These are phyloP conservation scores for Melanotaenia trifasciata DNA, from an alignment of 2,797 vertebrate species.

Conservation along the genomic window DNA sequence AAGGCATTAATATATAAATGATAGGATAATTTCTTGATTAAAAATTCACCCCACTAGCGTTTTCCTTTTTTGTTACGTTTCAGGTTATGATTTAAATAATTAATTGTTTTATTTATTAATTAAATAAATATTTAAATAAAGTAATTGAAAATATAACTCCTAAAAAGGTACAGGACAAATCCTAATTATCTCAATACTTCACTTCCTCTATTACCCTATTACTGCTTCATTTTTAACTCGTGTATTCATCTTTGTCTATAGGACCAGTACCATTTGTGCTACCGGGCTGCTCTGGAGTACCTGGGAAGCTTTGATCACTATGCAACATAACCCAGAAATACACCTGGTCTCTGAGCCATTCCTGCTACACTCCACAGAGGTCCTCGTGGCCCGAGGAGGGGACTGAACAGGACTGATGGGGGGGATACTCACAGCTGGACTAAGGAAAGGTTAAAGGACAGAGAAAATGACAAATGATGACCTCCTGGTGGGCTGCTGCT, in stretches of 20 bases:
- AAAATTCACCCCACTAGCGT: too few relatives aligned
- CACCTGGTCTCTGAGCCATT: slow-evolving; percentile 85
- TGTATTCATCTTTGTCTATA: slow-evolving; percentile 55
- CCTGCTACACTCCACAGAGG: slow-evolving; percentile 82
- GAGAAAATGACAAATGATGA: slow-evolving; percentile 6
- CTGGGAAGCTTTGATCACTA: slow-evolving; percentile 99
- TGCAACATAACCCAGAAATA: slow-evolving; percentile 91
- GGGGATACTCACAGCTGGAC: slow-evolving; percentile 51
- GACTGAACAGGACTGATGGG: slow-evolving; percentile 66
- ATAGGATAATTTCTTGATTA: too few relatives aligned
- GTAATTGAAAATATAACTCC: too few relatives aligned
- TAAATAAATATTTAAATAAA: too few relatives aligned
- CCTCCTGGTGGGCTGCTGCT: slow-evolving; percentile 42
- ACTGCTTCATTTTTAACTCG: background rate
- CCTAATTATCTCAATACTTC: background rate
- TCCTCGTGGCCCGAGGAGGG: slow-evolving; percentile 73
- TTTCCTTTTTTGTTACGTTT: too few relatives aligned
- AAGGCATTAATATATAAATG: too few relatives aligned
- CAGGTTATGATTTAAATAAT: too few relatives aligned
- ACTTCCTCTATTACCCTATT: background rate
- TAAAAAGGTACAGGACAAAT: too few relatives aligned
- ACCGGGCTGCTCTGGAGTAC: slow-evolving; percentile 96
- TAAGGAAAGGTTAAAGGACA: slow-evolving; percentile 49
- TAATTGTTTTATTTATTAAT: too few relatives aligned
- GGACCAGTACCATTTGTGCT: slow-evolving; percentile 99